phyloP scores from a whole-genome alignment of 2,113 vertebrate genomes.

The mouse (Mus musculus) region GRCm39 chr8:80062501-80063000 shows the following conservation, averaged over 20 bases:
- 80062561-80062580: background rate
- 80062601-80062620: background rate
- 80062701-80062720: background rate
- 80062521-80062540: background rate
- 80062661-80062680: background rate
- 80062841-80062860: background rate
- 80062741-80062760: background rate
- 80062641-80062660: background rate
- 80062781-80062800: background rate
- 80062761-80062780: too few species aligned
- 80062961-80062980: constrained; percentile 21
- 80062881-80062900: constrained; percentile 45
- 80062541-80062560: background rate
- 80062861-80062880: background rate
- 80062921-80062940: background rate
- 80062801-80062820: background rate
- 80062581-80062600: background rate
- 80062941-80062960: background rate
- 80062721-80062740: background rate
- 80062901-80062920: constrained; percentile 31
- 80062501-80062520: background rate
- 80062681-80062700: background rate
- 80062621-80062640: background rate
- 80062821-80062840: background rate
- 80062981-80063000: too few species aligned